These are phyloP conservation scores for Temnothorax longispinosus DNA, from an alignment of 1,140 invertebrate genomes.

Conservation along the genomic window DNA sequence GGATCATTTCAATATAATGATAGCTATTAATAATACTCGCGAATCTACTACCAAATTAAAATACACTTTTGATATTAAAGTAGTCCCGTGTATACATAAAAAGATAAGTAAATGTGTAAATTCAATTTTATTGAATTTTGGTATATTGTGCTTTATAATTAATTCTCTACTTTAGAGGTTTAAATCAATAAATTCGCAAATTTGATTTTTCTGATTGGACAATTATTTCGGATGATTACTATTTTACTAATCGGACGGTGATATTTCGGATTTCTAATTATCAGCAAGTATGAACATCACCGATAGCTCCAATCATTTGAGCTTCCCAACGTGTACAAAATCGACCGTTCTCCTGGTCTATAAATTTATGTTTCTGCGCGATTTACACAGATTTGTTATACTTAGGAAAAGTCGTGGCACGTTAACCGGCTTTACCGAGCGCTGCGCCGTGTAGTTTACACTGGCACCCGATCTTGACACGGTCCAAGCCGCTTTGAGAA, in stretches of 20 bases:
- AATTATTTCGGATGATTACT: not conserved
- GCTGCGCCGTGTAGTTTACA: constrained; percentile 66
- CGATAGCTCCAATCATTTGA: not conserved
- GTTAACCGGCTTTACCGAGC: constrained; percentile 63
- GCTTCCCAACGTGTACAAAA: not conserved
- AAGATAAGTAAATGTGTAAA: not conserved
- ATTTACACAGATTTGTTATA: constrained; percentile 54
- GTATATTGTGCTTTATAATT: not conserved
- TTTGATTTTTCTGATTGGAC: not conserved
- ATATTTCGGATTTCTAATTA: not conserved
- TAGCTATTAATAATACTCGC: not conserved
- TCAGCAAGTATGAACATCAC: not conserved
- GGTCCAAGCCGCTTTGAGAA: constrained; percentile 51
- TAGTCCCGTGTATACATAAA: too few relatives aligned
- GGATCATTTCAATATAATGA: not conserved
- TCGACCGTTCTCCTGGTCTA: not conserved
- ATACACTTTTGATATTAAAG: not conserved
- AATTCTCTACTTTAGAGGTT: not conserved
- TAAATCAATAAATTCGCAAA: not conserved
- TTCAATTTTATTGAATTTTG: not conserved
- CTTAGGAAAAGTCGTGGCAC: constrained; percentile 55
- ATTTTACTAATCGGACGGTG: not conserved
- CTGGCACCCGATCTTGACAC: constrained; percentile 68
- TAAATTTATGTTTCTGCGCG: not conserved
- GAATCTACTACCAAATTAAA: not conserved